Conservation (phyloP, 2,113 vertebrate species). For the Chaetura pelagica region DNA sequence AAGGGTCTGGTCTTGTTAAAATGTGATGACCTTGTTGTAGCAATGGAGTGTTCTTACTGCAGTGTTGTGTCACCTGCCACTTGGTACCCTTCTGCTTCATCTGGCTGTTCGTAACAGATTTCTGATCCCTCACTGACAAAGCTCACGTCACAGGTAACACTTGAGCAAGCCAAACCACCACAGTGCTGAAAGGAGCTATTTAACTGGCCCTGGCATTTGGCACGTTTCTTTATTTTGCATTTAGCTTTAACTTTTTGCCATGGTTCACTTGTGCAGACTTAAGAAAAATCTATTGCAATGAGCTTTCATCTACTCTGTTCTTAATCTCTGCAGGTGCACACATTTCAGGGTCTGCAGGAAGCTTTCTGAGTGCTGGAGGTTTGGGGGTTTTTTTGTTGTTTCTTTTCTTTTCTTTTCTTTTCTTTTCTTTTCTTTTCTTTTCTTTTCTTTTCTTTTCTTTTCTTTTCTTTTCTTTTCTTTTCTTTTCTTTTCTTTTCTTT, state of each 20-base stretch:
- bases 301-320: neutral
- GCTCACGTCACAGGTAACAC: neutral
- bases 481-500: too few species aligned
- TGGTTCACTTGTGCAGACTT: neutral
- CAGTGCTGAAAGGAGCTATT: neutral
- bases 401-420: too few species aligned
- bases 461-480: too few species aligned
- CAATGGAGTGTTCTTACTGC: neutral
- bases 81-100: neutral
- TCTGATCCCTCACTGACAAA: neutral
- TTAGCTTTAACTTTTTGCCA: neutral
- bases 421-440: too few species aligned
- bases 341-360: neutral
- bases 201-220: neutral
- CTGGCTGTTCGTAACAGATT: neutral
- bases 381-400: too few species aligned
- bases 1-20: accelerated
- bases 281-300: neutral
- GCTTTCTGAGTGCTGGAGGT: neutral
- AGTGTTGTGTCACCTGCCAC: accelerated
- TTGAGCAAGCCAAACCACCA: neutral
- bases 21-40: neutral
- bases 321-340: neutral
- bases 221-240: neutral
- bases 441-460: too few species aligned